Conservation (phyloP, 1,140 invertebrate species). For the Camponotus vicinus region DNA sequence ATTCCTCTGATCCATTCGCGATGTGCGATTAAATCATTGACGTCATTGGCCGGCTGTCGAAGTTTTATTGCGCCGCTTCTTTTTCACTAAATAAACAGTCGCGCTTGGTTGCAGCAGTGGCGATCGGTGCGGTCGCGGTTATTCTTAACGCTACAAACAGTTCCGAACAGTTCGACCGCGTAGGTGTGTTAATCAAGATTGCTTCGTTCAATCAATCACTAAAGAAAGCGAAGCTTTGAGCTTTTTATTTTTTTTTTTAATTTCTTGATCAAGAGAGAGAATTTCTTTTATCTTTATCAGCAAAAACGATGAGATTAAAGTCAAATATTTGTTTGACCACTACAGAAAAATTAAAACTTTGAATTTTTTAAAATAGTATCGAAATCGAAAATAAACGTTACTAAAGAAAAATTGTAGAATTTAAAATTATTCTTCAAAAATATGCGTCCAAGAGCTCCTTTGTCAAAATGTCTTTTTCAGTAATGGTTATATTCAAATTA, state of each 20-base stretch:
- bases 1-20: conserved; percentile 18
- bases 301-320: not conserved
- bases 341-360: not conserved
- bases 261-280: not conserved
- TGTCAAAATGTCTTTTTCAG: not conserved
- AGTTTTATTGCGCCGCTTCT: conserved; percentile 45
- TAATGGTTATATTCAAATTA: too few relatives aligned
- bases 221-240: not conserved
- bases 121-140: conserved; percentile 42
- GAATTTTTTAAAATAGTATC: not conserved
- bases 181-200: conserved; percentile 55
- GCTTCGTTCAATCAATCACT: conserved; percentile 4
- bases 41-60: conserved; percentile 54
- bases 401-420: not conserved
- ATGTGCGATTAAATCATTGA: conserved; percentile 52
- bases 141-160: conserved; percentile 69
- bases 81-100: conserved; percentile 46
- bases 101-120: conserved; percentile 13
- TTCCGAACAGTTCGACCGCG: conserved; percentile 54
- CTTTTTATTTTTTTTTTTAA: not conserved
- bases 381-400: not conserved
- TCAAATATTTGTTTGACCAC: not conserved
- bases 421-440: not conserved
- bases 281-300: not conserved
- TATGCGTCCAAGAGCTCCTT: not conserved